These are phyloP conservation scores for Gymnocephalus cernua DNA, from an alignment of 2,113 vertebrate species.

Conservation along the genomic window DNA sequence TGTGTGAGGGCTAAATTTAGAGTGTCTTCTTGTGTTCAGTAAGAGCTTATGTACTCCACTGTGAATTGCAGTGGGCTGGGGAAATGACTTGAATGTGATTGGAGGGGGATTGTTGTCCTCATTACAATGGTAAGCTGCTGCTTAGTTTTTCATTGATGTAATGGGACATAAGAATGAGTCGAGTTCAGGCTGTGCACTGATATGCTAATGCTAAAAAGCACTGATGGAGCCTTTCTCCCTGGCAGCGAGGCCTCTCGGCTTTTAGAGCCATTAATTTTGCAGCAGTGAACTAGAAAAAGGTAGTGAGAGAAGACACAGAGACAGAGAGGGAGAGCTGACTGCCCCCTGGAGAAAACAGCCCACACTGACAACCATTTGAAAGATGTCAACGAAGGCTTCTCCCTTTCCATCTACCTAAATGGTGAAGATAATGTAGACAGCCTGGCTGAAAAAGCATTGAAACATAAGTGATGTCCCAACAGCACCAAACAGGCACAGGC, in stretches of 20 bases:
- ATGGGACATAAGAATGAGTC: conserved; percentile 64
- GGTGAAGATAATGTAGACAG: conserved; percentile 42
- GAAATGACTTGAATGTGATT: conserved; percentile 59
- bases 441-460: conserved; percentile 45
- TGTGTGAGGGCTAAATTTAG: conserved; percentile 69
- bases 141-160: conserved; percentile 75
- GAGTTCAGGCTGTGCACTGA: conserved; percentile 41
- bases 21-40: conserved; percentile 50
- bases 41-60: conserved; percentile 61
- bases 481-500: conserved; percentile 27
- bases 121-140: conserved; percentile 72
- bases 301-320: conserved; percentile 24
- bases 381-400: conserved; percentile 69
- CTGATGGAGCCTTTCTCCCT: conserved; percentile 60
- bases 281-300: conserved; percentile 63
- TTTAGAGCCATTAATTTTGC: conserved; percentile 75
- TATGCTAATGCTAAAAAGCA: conserved; percentile 71
- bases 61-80: conserved; percentile 57
- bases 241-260: conserved; percentile 64
- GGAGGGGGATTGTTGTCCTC: conserved; percentile 70
- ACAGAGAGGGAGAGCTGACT: conserved; percentile 44
- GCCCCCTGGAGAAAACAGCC: conserved; percentile 68
- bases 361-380: conserved; percentile 68
- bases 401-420: conserved; percentile 51
- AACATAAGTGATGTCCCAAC: conserved; percentile 45